Base-by-base conservation (phyloP, 2,888 invertebrate genomes). In the Cryptosula pallasiana region DNA sequence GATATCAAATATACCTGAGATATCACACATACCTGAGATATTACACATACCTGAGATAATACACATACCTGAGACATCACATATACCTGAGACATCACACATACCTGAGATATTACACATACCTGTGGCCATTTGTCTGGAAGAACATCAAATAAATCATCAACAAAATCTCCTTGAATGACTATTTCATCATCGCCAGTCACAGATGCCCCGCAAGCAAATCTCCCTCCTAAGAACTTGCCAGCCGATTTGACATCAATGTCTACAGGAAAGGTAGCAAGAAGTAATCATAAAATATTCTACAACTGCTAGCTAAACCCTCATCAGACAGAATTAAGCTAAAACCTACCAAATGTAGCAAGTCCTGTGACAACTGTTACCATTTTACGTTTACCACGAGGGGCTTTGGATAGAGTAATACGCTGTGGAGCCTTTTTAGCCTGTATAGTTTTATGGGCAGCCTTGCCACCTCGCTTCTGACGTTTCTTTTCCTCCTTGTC, bases 111-210 rank as follows among this genome's bases (percentile, higher is more conserved):
- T n/a, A n/a, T n/a, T n/a, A n/a, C n/a, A n/a, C n/a, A n/a, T 73
- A 92, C 93, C 88, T 95, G 93, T 72, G 95, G 91, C 97, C 97
- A 99, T 86, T 99, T 99, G 80, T 97, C 97, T 72, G 96, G 95
- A 82, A 99, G 93, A 76, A 98, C 90, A 87, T 99, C 98, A 86
- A 95, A 94, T 32, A 99, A 87, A 79, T 99, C 98, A 88, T 98
- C 97, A 86, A 98, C 97, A 0, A 98, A 95, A 87, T 98, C 97
- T 72, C 97, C 98, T 86, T 99, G 98, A 82, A 99, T 96, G 69
- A 99, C 98, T 82, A 99, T 98, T 87, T 99, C 99, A 88, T 99
- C 98, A 77, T 96, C 95, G 3, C 95, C 97, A 35, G 97, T 97
- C 0, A 99, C 96, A 13, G 98, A 98, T 5, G 96, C 95, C n/a